Base-by-base conservation (phyloP, 2,888 invertebrate genomes). In the Danaus chrysippus region DNA sequence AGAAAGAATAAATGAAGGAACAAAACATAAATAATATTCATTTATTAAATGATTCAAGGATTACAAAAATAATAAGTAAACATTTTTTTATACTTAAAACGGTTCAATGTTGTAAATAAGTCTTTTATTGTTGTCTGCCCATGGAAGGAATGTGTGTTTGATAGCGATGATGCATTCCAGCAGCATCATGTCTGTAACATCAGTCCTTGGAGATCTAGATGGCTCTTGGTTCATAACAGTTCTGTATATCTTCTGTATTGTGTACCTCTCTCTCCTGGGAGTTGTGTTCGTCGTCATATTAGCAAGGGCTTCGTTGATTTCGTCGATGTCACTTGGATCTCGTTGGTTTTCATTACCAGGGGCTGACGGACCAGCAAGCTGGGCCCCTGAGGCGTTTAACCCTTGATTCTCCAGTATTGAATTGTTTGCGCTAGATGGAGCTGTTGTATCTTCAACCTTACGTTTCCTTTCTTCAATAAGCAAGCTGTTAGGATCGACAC, bases 111-210 rank as follows among this genome's bases (percentile, higher is more conserved):
- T 69, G 62, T 66, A 71, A 44, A 90, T 70, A 11, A 59, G 64
- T 69, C 81, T 81, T 65, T 76, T 79, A 53, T 77, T 72, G 11
- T 61, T 67, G 65, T 90, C 84, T 34, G 83, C 79, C 92, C 93
- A 94, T 0, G 87, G 78, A 0, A 94, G 70, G 78, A 95, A 95
- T 46, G 87, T 79, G 0, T 90, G 73, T 56, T 92, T 92, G 55
- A 92, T 81, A 10, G 91, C 87, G 23, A 92, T 82, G 3, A 93
- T 92, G 75, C 95, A 93, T 68, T 92, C 87, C 11, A 94, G 75
- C 56, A 96, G 82, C 86, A 93, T 92, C 2, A 92, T 68, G 42
- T 94, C 94, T 78, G 96, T 96, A 1, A 80, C 91, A 80, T 95
- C 95, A 1, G 96, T 95, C 68, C 91, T 88, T 76, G 96, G 96